phyloP scores from a whole-genome alignment of 2,888 invertebrate genomes.

The Rhodophaea formosa region DNA sequence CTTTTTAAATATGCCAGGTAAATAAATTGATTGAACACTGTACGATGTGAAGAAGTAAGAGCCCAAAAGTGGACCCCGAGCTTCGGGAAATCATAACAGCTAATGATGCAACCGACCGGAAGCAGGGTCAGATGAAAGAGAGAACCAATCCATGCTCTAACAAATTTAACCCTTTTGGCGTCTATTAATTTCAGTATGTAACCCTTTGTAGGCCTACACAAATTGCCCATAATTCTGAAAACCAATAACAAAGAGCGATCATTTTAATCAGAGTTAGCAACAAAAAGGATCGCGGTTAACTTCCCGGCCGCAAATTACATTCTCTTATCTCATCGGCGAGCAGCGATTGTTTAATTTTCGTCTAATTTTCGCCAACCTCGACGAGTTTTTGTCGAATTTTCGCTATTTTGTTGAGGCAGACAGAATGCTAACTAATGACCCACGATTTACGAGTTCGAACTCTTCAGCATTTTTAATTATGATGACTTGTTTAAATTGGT shows the following conservation, averaged over 20 bases:
- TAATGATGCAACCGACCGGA: too few species aligned
- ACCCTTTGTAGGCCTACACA: background rate
- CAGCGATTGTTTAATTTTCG: constrained; percentile 53
- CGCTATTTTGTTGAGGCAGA: background rate
- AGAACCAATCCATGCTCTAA: too few species aligned
- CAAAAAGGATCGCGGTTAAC: constrained; percentile 36
- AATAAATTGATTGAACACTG: too few species aligned
- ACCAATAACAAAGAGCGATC: constrained; percentile 33
- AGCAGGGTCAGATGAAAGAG: too few species aligned
- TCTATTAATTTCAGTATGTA: background rate
- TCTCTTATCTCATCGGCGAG: constrained; percentile 50
- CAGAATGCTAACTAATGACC: background rate
- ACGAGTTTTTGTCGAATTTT: constrained; percentile 41
- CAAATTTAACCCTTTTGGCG: too few species aligned
- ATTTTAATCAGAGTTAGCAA: constrained; percentile 25
- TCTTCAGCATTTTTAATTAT: background rate
- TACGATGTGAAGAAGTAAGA: too few species aligned
- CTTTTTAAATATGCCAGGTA: too few species aligned
- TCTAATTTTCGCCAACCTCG: constrained; percentile 47
- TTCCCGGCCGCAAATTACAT: constrained; percentile 48
- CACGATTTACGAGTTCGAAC: background rate
- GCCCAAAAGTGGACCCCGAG: too few species aligned
- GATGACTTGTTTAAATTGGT: background rate
- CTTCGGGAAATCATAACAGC: too few species aligned
- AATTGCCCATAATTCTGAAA: constrained; percentile 31